phyloP scores from a whole-genome alignment of 2,113 vertebrate genomes.

The Saccopteryx bilineata region DNA sequence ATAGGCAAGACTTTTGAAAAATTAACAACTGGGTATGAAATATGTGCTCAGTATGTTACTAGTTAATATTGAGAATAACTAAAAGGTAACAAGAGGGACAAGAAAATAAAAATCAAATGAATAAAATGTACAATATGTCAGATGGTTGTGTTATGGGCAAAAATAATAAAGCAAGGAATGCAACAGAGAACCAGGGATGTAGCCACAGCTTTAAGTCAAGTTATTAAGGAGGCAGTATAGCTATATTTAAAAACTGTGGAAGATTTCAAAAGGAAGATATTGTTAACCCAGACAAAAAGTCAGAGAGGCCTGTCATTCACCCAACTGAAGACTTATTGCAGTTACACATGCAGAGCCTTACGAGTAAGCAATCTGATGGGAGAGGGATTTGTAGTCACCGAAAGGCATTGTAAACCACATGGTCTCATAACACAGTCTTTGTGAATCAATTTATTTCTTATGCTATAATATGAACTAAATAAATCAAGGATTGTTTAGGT shows the following conservation, averaged over 20 bases:
- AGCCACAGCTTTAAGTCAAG: neutral
- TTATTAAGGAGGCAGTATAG: neutral
- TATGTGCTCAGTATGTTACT: neutral
- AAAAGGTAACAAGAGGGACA: neutral
- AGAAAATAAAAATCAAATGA: neutral
- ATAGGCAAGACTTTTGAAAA: neutral
- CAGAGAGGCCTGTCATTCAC: conserved; percentile 22
- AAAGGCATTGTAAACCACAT: conserved; percentile 81
- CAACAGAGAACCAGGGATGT: neutral
- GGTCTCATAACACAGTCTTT: conserved; percentile 81
- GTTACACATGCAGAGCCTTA: conserved; percentile 83
- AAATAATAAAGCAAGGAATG: neutral
- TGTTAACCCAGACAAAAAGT: neutral
- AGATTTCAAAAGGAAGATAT: neutral
- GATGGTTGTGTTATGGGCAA: neutral
- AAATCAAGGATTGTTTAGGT: conserved; percentile 75
- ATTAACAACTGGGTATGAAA: neutral
- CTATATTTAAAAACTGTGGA: neutral
- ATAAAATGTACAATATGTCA: neutral
- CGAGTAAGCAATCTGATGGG: conserved; percentile 83
- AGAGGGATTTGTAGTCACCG: conserved; percentile 83
- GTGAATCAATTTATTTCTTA: conserved; percentile 80
- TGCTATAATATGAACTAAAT: conserved; percentile 80
- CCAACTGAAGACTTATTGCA: conserved; percentile 82
- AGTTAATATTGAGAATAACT: neutral